Evolutionary conservation across 2,797 vertebrate genomes (phyloP).

Genomic region (Natrix natrix): DNA sequence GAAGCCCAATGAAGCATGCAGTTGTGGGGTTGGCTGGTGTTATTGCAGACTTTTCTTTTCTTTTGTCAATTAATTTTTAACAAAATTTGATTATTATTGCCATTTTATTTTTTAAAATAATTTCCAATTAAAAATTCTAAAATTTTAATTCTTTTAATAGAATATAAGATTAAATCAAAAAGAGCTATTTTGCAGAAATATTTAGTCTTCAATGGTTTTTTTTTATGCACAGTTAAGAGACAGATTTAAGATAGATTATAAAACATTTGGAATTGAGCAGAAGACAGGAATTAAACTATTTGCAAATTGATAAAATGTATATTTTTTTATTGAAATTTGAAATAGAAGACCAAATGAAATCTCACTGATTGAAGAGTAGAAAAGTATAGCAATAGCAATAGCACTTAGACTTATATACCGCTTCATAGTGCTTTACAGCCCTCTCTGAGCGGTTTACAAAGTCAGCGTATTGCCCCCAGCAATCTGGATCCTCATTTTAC

Average conservation of each 20-base stretch:
- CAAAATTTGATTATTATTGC: too few relatives aligned
- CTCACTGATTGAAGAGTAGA: neutral
- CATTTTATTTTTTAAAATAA: too few relatives aligned
- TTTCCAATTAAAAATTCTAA: too few relatives aligned
- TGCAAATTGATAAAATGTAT: neutral
- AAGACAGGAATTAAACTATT: neutral
- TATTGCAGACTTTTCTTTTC: too few relatives aligned
- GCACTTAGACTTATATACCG: too few relatives aligned
- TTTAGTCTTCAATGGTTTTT: neutral
- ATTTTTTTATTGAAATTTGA: neutral
- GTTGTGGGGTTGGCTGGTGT: too few relatives aligned
- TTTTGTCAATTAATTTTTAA: too few relatives aligned
- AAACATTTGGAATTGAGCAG: neutral
- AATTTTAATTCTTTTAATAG: neutral
- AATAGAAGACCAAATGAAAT: neutral
- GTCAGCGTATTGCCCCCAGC: too few relatives aligned
- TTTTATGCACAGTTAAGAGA: neutral
- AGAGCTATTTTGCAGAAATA: neutral
- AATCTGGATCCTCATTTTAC: too few relatives aligned
- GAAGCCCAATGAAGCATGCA: too few relatives aligned
- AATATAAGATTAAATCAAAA: neutral
- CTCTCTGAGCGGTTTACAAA: too few relatives aligned
- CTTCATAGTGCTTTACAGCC: too few relatives aligned
- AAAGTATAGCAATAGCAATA: neutral
- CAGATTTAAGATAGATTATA: neutral